A percentile compares a stretch with the other conserved stretches of the same genome.
Evolutionary conservation across 2,888 invertebrate genomes (phyloP).

Genomic region (Metopia argyrocephala): DNA sequence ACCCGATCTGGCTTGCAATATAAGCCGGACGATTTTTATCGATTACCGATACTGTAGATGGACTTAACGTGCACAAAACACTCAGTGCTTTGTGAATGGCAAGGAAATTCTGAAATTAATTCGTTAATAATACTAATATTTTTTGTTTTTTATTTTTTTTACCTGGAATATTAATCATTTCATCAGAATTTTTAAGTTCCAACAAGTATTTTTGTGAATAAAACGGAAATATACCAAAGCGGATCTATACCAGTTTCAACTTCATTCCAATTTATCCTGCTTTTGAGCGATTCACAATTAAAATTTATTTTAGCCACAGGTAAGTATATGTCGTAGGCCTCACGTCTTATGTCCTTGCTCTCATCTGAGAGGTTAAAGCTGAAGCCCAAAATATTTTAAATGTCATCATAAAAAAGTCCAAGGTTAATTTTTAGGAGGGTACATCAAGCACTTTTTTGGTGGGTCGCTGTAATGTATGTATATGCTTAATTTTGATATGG

Average conservation of each 20-base stretch:
- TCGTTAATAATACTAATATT: slow-evolving; percentile 13
- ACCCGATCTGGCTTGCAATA: slow-evolving; percentile 12
- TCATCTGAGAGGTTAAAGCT: too few relatives aligned
- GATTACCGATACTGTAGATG: slow-evolving; percentile 15
- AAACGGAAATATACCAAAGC: neutral
- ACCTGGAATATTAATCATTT: slow-evolving; percentile 6
- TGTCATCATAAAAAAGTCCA: slow-evolving; percentile 15
- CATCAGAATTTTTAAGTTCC: too few relatives aligned
- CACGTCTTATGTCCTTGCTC: neutral
- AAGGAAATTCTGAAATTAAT: slow-evolving; percentile 19
- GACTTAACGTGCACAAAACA: slow-evolving; percentile 23
- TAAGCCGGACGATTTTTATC: slow-evolving; percentile 5
- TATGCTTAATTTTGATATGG: too few relatives aligned
- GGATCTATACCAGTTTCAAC: slow-evolving; percentile 23
- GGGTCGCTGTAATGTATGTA: too few relatives aligned
- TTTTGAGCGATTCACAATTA: slow-evolving; percentile 26
- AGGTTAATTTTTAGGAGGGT: neutral
- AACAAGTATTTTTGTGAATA: too few relatives aligned
- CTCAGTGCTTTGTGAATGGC: slow-evolving; percentile 3
- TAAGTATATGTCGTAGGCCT: slow-evolving; percentile 4
- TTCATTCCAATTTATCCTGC: slow-evolving; percentile 18
- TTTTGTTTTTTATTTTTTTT: slow-evolving; percentile 17
- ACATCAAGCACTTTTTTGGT: too few relatives aligned
- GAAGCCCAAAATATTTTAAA: too few relatives aligned
- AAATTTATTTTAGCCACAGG: slow-evolving; percentile 23